Evolutionary conservation across 2,113 vertebrate genomes (phyloP).

Genomic region (Maccullochella peelii): DNA sequence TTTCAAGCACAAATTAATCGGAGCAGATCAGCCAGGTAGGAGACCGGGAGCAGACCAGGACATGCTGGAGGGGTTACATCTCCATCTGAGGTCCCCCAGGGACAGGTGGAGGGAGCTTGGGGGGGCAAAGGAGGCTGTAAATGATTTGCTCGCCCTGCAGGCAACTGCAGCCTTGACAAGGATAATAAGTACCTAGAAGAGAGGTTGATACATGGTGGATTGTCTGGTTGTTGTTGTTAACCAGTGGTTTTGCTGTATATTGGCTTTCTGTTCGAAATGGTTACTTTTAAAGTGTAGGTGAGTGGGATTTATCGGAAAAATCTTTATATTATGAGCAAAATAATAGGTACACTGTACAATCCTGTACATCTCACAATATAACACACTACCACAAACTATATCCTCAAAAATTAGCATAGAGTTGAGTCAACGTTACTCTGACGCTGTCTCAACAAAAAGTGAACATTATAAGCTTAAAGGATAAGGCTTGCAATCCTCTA

Average conservation of each 20-base stretch:
- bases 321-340: background rate
- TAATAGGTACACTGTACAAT: background rate
- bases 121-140: constrained; percentile 7
- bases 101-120: constrained; percentile 19
- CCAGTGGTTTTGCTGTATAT: background rate
- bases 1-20: constrained; percentile 56
- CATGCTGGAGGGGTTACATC: constrained; percentile 45
- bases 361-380: background rate
- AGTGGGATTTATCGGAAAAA: background rate
- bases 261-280: constrained; percentile 4
- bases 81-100: constrained; percentile 25
- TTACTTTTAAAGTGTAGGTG: background rate
- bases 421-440: background rate
- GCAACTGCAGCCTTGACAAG: constrained; percentile 42
- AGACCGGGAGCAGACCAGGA: constrained; percentile 27
- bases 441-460: background rate
- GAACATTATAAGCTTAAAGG: background rate
- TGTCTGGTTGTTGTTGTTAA: background rate
- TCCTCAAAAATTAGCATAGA: background rate
- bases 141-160: constrained; percentile 23
- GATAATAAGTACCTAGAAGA: constrained; percentile 31
- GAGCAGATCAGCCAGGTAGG: constrained; percentile 30
- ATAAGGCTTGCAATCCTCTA: background rate
- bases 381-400: background rate
- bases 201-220: constrained; percentile 9